Percentiles rank a stretch among this genome's conserved stretches.
phyloP scores from a whole-genome alignment of 2,797 vertebrate genomes.

The Clarias laeviceps region DNA sequence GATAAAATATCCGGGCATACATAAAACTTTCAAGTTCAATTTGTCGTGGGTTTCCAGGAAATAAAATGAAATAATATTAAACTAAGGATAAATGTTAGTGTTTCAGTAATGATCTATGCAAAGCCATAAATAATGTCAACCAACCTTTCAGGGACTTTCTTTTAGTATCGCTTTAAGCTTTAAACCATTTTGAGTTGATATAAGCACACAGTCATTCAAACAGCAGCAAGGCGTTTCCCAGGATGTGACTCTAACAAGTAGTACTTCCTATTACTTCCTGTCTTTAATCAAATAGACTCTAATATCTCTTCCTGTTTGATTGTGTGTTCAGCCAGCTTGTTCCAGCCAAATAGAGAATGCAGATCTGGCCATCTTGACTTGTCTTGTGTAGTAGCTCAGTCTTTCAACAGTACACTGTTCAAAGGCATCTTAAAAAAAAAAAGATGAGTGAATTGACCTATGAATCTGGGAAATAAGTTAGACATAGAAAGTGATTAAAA shows the following conservation, averaged over 20 bases:
- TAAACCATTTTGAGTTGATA: background rate
- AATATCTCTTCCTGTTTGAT: slow-evolving; percentile 27
- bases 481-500: background rate
- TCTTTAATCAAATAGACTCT: slow-evolving; percentile 47
- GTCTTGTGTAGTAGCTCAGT: background rate
- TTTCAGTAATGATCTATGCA: background rate
- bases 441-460: background rate
- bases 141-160: background rate
- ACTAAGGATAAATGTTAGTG: background rate
- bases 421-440: background rate
- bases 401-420: background rate
- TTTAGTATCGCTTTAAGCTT: background rate
- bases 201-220: slow-evolving; percentile 1
- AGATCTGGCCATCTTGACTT: background rate
- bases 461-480: background rate
- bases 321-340: background rate
- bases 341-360: background rate
- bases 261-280: slow-evolving; percentile 56
- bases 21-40: background rate
- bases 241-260: slow-evolving; percentile 39
- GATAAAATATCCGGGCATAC: background rate
- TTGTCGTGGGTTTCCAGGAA: background rate
- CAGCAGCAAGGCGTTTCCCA: slow-evolving; percentile 31
- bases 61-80: background rate
- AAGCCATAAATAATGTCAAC: background rate